phyloP scores from a whole-genome alignment of 2,113 vertebrate species.

The Thamnophis sirtalis region DNA sequence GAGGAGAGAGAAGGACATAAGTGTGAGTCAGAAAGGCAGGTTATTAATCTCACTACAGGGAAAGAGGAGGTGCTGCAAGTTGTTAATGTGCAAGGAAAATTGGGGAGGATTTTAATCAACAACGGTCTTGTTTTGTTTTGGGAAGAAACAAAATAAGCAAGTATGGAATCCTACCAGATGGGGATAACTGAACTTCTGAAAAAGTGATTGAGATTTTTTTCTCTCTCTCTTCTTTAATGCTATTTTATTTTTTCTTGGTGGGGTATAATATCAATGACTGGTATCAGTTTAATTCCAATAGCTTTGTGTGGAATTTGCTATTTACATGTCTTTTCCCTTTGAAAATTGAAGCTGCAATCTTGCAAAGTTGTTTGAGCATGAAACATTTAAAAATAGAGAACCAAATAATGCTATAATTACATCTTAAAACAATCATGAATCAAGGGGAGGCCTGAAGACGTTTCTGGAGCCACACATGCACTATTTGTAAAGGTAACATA shows the following conservation, averaged over 20 bases:
- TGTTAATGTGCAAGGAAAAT: constrained; percentile 60
- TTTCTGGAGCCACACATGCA: not conserved
- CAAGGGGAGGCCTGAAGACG: not conserved
- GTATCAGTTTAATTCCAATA: constrained; percentile 34
- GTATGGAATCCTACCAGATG: constrained; percentile 60
- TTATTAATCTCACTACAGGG: constrained; percentile 78
- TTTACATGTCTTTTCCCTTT: not conserved
- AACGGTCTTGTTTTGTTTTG: constrained; percentile 25
- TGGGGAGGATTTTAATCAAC: constrained; percentile 23
- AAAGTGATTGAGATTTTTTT: not conserved
- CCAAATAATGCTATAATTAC: not conserved
- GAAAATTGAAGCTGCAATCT: not conserved
- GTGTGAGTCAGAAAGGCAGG: constrained; percentile 92
- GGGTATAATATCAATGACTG: constrained; percentile 38
- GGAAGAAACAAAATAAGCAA: constrained; percentile 66
- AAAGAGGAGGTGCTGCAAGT: constrained; percentile 66
- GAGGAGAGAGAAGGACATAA: constrained; percentile 95
- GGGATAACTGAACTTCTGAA: constrained; percentile 31
- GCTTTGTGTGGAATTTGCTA: constrained; percentile 22
- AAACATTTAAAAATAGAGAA: not conserved
- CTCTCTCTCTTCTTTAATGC: not conserved
- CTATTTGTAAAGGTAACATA: not conserved
- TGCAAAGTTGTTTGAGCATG: not conserved
- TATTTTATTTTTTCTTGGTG: not conserved
- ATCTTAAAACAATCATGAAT: not conserved